These are phyloP conservation scores for Nymphalis urticae DNA, from an alignment of 2,888 invertebrate species.

Conservation along the genomic window DNA sequence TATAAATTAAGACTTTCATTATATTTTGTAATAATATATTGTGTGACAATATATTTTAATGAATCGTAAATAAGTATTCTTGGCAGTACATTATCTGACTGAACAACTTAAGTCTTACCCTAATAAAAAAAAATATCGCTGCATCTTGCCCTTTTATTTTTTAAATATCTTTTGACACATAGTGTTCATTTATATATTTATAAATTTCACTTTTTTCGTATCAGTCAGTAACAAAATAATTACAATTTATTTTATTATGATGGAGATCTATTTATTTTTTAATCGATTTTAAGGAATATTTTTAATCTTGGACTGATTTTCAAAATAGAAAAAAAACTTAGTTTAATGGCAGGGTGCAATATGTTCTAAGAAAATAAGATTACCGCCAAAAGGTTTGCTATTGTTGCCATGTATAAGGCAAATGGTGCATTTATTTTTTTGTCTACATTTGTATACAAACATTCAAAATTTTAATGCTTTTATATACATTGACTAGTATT, in stretches of 20 bases:
- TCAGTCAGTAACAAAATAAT: conserved; percentile 23
- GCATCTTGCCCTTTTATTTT: conserved; percentile 36
- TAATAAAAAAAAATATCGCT: conserved; percentile 15
- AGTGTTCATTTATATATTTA: conserved; percentile 15
- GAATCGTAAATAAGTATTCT: conserved; percentile 23
- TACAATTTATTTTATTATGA: conserved; percentile 29
- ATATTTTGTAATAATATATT: conserved; percentile 39
- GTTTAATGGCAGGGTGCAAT: conserved; percentile 38
- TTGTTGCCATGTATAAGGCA: conserved; percentile 70
- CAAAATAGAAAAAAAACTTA: conserved; percentile 18
- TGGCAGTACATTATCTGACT: conserved; percentile 28
- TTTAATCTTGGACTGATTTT: conserved; percentile 27
- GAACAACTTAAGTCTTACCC: conserved; percentile 15
- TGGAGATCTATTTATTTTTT: conserved; percentile 36
- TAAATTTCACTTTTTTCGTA: conserved; percentile 22
- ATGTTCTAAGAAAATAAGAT: conserved; percentile 12
- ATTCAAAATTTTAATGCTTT: conserved; percentile 58
- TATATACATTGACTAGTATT: conserved; percentile 70
- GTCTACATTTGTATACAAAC: conserved; percentile 43
- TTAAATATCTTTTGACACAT: conserved; percentile 21
- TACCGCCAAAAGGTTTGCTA: conserved; percentile 10
- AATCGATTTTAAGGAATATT: conserved; percentile 28
- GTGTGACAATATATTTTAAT: conserved; percentile 39
- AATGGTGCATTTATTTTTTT: conserved; percentile 73
- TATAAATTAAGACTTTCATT: conserved; percentile 35